phyloP scores from a whole-genome alignment of 2,113 vertebrate genomes.

The Triplophysa rosa region DNA sequence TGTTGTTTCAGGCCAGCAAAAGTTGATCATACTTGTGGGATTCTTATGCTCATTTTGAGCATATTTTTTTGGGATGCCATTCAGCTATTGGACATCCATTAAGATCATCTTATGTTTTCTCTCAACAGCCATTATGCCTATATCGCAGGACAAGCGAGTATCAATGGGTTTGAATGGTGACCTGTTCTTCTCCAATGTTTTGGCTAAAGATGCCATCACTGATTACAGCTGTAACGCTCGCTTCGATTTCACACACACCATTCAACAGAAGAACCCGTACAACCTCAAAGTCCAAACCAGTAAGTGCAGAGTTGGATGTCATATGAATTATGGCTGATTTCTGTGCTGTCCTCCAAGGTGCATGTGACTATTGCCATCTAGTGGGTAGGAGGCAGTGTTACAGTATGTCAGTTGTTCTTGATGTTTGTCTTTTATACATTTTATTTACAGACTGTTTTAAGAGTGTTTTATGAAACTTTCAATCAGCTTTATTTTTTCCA shows the following conservation, averaged over 20 bases:
- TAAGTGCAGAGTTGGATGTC: slow-evolving; percentile 73
- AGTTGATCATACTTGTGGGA: neutral
- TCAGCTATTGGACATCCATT: neutral
- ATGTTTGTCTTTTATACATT: neutral
- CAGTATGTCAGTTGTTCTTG: neutral
- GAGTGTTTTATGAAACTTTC: neutral
- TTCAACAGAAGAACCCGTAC: slow-evolving; percentile 97
- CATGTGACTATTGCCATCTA: slow-evolving; percentile 52
- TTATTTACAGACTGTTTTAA: neutral
- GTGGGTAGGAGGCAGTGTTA: slow-evolving; percentile 43
- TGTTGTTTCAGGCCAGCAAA: neutral
- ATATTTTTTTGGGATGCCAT: neutral
- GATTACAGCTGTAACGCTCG: slow-evolving; percentile 98
- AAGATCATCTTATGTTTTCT: neutral
- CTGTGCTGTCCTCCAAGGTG: neutral
- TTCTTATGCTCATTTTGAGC: neutral
- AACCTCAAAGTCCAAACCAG: slow-evolving; percentile 90
- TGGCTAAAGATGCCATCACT: slow-evolving; percentile 81
- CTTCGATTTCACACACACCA: slow-evolving; percentile 95
- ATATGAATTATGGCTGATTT: neutral
- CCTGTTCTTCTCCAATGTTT: slow-evolving; percentile 95
- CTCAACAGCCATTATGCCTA: slow-evolving; percentile 84
- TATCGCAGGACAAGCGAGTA: slow-evolving; percentile 86
- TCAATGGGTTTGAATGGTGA: slow-evolving; percentile 95
- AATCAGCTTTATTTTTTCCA: neutral